phyloP scores from a whole-genome alignment of 2,888 invertebrate genomes.

The Heliconius sara region DNA sequence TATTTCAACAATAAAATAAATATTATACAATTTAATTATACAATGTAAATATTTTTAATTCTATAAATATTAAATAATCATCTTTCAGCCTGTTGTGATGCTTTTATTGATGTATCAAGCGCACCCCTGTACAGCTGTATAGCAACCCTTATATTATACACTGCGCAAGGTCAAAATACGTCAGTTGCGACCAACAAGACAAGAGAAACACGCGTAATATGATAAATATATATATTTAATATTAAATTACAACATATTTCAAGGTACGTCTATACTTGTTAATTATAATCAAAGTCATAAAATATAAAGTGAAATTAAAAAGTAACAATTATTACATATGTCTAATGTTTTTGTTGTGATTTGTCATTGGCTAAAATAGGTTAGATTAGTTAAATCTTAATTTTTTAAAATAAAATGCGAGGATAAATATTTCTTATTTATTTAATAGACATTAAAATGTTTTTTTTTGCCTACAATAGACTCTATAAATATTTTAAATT shows the following conservation, averaged over 20 bases:
- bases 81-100: no score
- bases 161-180: slow-evolving; percentile 44
- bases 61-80: no score
- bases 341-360: slow-evolving; percentile 2
- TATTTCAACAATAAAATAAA: not conserved
- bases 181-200: slow-evolving; percentile 29
- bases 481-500: no score
- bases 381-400: slow-evolving; percentile 14
- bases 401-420: not conserved
- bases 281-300: not conserved
- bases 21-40: not conserved
- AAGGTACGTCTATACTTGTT: slow-evolving; percentile 5
- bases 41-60: no score
- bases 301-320: not conserved
- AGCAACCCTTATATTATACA: slow-evolving; percentile 11
- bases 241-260: not conserved
- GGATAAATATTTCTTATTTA: not conserved
- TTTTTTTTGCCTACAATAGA: no score
- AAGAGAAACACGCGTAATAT: slow-evolving; percentile 4
- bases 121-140: not conserved
- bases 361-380: slow-evolving; percentile 5
- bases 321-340: not conserved
- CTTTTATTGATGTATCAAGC: not conserved
- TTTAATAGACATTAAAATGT: no score
- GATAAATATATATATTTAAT: slow-evolving; percentile 1